Evolutionary conservation across 92 coral and sea anemone species (phyloP).

Genomic region (Palythoa grandiflora): DNA sequence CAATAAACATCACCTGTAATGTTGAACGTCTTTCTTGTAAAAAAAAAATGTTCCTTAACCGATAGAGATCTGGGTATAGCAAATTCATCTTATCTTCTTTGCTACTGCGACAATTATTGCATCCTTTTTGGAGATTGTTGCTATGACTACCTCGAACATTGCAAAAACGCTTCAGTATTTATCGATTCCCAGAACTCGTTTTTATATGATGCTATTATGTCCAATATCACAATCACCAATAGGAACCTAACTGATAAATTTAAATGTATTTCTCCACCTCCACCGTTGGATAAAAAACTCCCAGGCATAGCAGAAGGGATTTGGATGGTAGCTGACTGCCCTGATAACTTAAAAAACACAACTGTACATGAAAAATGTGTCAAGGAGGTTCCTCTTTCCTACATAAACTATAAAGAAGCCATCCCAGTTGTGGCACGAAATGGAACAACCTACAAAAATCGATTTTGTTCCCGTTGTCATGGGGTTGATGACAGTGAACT

Average conservation of each 20-base stretch:
- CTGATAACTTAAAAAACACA: not conserved
- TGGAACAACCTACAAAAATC: conserved; percentile 58
- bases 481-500: not conserved
- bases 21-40: not conserved
- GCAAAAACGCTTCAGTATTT: not conserved
- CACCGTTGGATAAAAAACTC: not conserved
- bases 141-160: not conserved
- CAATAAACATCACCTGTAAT: not conserved
- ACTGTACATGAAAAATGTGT: not conserved
- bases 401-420: conserved; percentile 23
- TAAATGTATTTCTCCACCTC: not conserved
- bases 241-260: not conserved
- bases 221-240: not conserved
- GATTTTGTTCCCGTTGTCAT: conserved; percentile 68
- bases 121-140: not conserved
- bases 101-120: not conserved
- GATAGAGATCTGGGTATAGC: not conserved
- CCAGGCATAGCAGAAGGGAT: not conserved
- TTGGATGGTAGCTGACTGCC: conserved; percentile 15
- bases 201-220: not conserved
- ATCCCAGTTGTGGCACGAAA: conserved; percentile 58
- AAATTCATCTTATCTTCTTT: not conserved
- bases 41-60: not conserved
- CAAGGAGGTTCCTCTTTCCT: not conserved
- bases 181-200: not conserved